Conservation (phyloP, 2,113 vertebrate species). For the Procapra przewalskii region DNA sequence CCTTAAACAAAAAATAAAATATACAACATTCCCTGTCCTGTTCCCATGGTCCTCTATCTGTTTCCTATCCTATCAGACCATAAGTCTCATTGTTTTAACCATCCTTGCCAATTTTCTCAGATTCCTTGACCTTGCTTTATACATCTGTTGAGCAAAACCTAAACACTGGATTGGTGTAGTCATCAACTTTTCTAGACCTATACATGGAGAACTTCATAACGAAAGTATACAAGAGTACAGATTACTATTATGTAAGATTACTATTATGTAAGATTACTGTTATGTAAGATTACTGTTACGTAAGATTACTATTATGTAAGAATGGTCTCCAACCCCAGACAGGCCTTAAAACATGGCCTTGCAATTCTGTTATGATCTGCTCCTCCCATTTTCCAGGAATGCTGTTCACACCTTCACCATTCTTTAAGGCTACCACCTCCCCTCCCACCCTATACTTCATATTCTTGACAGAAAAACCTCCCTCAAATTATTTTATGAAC, state of each 20-base stretch:
- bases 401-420: not conserved
- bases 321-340: not conserved
- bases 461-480: conserved; percentile 2
- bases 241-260: not conserved
- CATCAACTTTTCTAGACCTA: not conserved
- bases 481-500: not conserved
- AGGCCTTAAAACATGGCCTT: not conserved
- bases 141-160: not conserved
- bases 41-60: not conserved
- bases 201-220: not conserved
- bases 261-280: not conserved
- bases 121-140: not conserved
- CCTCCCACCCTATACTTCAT: not conserved
- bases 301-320: not conserved
- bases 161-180: not conserved
- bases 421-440: not conserved
- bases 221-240: not conserved
- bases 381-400: not conserved
- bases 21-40: not conserved
- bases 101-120: not conserved
- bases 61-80: not conserved
- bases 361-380: not conserved
- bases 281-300: not conserved
- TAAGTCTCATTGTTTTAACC: not conserved
- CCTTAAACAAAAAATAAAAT: conserved; percentile 43